Base-by-base conservation (phyloP, 2,888 invertebrate genomes). In the Augochlorella aurata region DNA sequence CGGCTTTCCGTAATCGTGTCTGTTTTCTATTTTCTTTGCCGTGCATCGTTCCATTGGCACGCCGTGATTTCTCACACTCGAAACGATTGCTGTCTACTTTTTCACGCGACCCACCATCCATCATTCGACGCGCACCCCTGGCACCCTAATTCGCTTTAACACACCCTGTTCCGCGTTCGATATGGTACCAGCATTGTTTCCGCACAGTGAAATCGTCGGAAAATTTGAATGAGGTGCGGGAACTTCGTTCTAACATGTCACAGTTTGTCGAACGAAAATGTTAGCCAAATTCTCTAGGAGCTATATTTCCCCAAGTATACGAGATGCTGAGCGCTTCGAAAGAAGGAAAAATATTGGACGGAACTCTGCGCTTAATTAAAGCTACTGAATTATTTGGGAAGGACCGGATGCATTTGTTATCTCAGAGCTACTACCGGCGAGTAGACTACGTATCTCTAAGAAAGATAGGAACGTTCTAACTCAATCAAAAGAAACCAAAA, bases 111-210 rank as follows among this genome's bases (percentile, higher is more conserved):
- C 1, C 16, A 38, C 44, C 73, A 73, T 81, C 65, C 44, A 81
- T 81, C 79, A 81, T 81, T 65, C 65, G 10, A 44, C 38, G 21
- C 38, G 7, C 49, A 69, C 61, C 29, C 47, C 54, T 1, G 69
- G 47, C 68, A 65, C 66, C 73, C 79, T 58, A 49, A 73, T 73
- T 69, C 79, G n/a, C 18, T 61, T n/a, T 63, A 9, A 54, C 24
- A 21, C 29, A 45, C 52, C 50, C 45, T 21, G 65, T 10, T 12
- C 38, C 47, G 18, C 38, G 24, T 79, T 70, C 65, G 47, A 16
- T 38, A n/a, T 38, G 12, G 38, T 21, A 63, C 63, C 50, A 24
- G 18, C 21, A 7, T 52, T 24, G 21, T 45, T 69, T 52, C 63
- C 24, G 18, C 21, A 7, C 1, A 24, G 47, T 7, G 67, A 63